Evolutionary conservation across 2,113 vertebrate species (phyloP).

Genomic region (Micromys minutus): DNA sequence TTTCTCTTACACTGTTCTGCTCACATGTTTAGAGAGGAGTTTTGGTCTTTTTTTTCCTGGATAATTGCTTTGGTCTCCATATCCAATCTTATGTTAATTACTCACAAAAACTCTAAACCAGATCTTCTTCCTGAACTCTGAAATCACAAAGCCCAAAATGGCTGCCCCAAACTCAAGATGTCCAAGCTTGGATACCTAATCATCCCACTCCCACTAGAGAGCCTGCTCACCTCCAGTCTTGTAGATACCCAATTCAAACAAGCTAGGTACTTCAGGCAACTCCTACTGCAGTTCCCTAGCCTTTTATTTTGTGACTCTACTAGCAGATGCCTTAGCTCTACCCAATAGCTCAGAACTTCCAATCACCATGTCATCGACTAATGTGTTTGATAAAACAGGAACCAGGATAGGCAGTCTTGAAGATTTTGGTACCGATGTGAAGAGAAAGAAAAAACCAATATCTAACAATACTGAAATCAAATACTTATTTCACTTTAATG

Average conservation of each 20-base stretch:
- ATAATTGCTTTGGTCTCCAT: not conserved
- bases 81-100: not conserved
- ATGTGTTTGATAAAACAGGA: not conserved
- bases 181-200: not conserved
- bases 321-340: not conserved
- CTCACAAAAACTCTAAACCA: not conserved
- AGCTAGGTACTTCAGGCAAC: not conserved
- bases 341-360: not conserved
- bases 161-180: not conserved
- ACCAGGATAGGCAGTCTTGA: not conserved
- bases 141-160: not conserved
- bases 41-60: not conserved
- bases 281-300: not conserved
- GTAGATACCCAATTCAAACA: not conserved
- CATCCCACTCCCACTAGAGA: not conserved
- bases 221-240: not conserved
- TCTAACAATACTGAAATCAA: not conserved
- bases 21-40: not conserved
- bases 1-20: not conserved
- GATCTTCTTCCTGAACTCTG: not conserved
- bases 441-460: not conserved
- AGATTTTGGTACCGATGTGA: not conserved
- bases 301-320: not conserved
- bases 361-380: not conserved
- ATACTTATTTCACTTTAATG: not conserved